phyloP scores from a whole-genome alignment of 2,113 vertebrate species.

The Macrotus californicus region DNA sequence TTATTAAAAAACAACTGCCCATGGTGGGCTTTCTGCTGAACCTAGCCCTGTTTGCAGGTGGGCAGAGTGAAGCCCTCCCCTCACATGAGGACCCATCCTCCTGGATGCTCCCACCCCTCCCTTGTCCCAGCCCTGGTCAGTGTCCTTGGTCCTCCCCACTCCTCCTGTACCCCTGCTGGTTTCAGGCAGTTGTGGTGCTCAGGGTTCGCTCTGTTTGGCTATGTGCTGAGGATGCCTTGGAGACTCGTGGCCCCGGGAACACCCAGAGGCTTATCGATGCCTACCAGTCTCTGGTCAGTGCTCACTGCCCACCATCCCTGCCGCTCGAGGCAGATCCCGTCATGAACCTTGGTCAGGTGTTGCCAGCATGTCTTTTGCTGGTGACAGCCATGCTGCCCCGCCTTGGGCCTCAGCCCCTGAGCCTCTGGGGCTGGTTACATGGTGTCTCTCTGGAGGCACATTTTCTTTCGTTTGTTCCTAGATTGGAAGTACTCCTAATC shows the following conservation, averaged over 20 bases:
- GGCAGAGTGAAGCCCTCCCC: not conserved
- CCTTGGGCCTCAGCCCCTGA: not conserved
- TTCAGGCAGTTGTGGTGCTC: not conserved
- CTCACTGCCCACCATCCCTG: not conserved
- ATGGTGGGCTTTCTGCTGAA: not conserved
- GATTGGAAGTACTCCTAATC: not conserved
- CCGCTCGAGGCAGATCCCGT: not conserved
- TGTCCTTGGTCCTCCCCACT: not conserved
- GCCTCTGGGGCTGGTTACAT: not conserved
- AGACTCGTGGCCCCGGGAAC: not conserved
- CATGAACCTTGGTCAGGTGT: not conserved
- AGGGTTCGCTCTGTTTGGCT: not conserved
- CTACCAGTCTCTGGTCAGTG: not conserved
- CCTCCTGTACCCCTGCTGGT: not conserved
- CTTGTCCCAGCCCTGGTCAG: not conserved
- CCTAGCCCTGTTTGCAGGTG: not conserved
- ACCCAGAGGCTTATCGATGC: not conserved
- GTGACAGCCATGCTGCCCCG: not conserved
- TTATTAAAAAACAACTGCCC: not conserved
- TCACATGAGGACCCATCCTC: not conserved
- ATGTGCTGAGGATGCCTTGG: not conserved
- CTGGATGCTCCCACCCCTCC: not conserved
- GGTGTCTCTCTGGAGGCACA: not conserved
- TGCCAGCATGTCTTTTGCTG: not conserved
- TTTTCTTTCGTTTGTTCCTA: not conserved